Conservation (phyloP, 37 sponge, comb jelly and placozoan species). For the Spongia lamella region DNA sequence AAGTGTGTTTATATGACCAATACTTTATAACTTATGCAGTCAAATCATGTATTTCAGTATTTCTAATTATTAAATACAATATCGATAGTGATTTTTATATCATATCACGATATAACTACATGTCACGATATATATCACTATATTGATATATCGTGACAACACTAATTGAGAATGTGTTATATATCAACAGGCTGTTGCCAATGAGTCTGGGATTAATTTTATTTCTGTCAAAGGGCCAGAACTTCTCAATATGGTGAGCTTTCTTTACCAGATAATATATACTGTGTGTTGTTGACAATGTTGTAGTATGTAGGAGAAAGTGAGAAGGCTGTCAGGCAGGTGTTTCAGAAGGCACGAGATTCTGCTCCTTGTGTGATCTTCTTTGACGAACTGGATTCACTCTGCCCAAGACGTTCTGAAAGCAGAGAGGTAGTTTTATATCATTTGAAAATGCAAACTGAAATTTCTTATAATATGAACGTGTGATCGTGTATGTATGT, state of each 20-base stretch:
- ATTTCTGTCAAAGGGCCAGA: conserved; percentile 99
- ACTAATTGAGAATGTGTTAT: neutral
- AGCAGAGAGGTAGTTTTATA: conserved; percentile 67
- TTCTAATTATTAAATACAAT: too few species aligned
- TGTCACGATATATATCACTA: too few species aligned
- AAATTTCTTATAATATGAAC: neutral
- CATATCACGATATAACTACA: too few species aligned
- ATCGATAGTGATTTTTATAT: too few species aligned
- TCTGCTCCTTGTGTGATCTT: conserved; percentile 98
- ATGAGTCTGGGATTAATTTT: conserved; percentile 97
- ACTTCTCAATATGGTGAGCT: conserved; percentile 91
- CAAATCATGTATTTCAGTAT: too few species aligned
- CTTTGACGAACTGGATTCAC: conserved; percentile 97
- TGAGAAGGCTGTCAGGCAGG: conserved; percentile 95
- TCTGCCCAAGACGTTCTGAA: conserved; percentile 90
- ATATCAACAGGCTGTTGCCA: conserved; percentile 84
- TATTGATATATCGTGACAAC: too few species aligned
- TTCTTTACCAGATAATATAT: conserved; percentile 95
- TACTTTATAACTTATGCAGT: too few species aligned
- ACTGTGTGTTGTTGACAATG: conserved; percentile 81
- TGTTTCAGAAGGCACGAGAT: conserved; percentile 91
- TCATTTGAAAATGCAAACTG: too few species aligned
- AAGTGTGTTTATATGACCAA: too few species aligned
- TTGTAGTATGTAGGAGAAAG: conserved; percentile 98
- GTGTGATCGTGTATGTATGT: neutral